phyloP scores from a whole-genome alignment of 2,888 invertebrate genomes.

The Stomorhina lunata region DNA sequence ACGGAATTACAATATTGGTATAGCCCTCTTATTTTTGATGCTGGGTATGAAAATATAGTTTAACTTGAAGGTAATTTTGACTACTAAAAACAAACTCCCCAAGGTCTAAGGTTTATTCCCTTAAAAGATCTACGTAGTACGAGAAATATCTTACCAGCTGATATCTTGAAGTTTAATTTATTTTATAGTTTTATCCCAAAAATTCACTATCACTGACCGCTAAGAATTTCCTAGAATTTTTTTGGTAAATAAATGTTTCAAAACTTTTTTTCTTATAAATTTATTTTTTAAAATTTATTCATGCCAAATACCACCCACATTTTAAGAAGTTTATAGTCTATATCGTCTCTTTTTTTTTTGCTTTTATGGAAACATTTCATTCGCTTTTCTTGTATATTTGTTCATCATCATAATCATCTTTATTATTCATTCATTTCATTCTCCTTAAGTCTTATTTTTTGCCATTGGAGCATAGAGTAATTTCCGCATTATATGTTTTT shows the following conservation, averaged over 20 bases:
- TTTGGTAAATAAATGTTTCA: neutral
- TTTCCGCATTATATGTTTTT: slow-evolving; percentile 60
- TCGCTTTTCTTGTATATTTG: neutral
- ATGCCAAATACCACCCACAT: slow-evolving; percentile 57
- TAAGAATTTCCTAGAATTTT: neutral
- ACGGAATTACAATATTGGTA: too few species aligned
- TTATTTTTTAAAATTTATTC: neutral
- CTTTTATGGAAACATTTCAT: slow-evolving; percentile 3
- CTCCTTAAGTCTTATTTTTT: slow-evolving; percentile 16
- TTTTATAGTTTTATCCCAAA: too few species aligned
- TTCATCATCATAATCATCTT: slow-evolving; percentile 25
- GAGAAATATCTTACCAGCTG: too few species aligned
- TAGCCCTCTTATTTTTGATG: too few species aligned
- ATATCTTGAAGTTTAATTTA: too few species aligned
- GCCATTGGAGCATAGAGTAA: slow-evolving; percentile 38
- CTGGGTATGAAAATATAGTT: too few species aligned
- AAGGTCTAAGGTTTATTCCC: too few species aligned
- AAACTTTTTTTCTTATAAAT: neutral
- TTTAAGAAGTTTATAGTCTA: slow-evolving; percentile 23
- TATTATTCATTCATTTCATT: neutral
- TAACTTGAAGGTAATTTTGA: too few species aligned
- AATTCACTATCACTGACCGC: too few species aligned
- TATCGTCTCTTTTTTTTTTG: neutral
- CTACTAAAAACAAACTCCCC: too few species aligned
- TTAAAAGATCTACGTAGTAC: too few species aligned